Conservation (phyloP, 2,888 invertebrate genomes). For the Ichneumon xanthorius region DNA sequence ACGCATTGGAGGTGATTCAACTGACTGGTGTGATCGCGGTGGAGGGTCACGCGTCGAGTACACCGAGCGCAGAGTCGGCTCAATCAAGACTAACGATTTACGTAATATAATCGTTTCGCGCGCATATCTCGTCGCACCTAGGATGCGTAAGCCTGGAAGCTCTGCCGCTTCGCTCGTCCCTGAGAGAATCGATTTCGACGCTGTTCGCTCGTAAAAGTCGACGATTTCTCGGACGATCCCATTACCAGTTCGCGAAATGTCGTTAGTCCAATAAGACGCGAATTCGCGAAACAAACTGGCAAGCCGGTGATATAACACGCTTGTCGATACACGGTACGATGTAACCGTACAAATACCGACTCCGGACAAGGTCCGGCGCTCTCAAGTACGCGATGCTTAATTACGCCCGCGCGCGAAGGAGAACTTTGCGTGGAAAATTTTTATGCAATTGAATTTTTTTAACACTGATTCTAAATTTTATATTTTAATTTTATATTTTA, state of each 20-base stretch:
- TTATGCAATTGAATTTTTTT: too few relatives aligned
- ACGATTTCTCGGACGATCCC: slow-evolving; percentile 35
- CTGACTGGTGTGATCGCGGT: slow-evolving; percentile 70
- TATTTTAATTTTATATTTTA: too few relatives aligned
- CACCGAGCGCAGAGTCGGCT: slow-evolving; percentile 44
- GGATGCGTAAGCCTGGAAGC: background rate
- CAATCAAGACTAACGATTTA: slow-evolving; percentile 82
- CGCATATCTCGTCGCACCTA: slow-evolving; percentile 56
- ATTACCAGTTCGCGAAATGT: slow-evolving; percentile 32
- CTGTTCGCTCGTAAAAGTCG: background rate
- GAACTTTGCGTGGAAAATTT: background rate
- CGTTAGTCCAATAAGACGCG: slow-evolving; percentile 32
- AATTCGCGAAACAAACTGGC: slow-evolving; percentile 7
- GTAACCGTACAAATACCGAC: slow-evolving; percentile 19
- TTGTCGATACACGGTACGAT: background rate
- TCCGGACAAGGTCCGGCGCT: background rate
- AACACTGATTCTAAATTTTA: too few relatives aligned
- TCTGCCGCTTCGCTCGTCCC: slow-evolving; percentile 4
- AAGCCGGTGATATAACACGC: background rate
- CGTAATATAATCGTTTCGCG: slow-evolving; percentile 78
- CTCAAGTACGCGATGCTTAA: background rate
- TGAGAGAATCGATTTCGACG: slow-evolving; percentile 23
- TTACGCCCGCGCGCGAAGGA: background rate
- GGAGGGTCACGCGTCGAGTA: slow-evolving; percentile 76
- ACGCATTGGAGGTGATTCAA: slow-evolving; percentile 60